Base-by-base conservation (phyloP, 1,140 invertebrate species). In the Drosophila triauraria region DNA sequence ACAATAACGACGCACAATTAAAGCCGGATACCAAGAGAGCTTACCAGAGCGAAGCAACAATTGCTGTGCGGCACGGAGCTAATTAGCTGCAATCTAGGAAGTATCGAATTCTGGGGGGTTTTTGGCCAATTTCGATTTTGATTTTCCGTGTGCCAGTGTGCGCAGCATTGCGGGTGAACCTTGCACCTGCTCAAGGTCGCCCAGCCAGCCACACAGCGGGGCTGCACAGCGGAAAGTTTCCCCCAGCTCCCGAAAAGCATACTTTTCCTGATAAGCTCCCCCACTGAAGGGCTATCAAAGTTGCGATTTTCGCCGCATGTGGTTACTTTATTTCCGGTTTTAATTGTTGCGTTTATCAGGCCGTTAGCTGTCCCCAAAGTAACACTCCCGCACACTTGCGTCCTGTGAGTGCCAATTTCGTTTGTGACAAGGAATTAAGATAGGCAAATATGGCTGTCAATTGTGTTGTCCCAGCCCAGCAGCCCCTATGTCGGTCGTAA, bases 341-440 rank as follows among this genome's bases (percentile, higher is more conserved):
- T 78, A 88, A 88, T 85, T 80, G 84, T 75, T 63, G 65, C 67
- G 17, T 46, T 90, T 88, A 90, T 90, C 85, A 74, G 59, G 7
- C 57, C 65, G 61, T 80, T 85, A 63, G 82, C 82, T 82, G 67
- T 88, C 78, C 82, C 78, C 71, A 65, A 59, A 60, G 75, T 70
- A 71, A 71, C 47, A 64, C 65, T 60, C 42, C 48, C 23, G 30
- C 67, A 68, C 59, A 61, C 46, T 44, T 40, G 53, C 61, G 27
- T 38, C 67, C 64, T 70, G 57, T 50, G 65, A 76, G 81, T 90
- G 85, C 78, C 85, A 90, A 88, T 88, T 85, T 76, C 32, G 76
- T 58, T 68, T 88, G 65, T 88, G 85, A 88, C 85, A 90, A 46
- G 78, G 88, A 85, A 88, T 88, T 88, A 88, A 88, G 85, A 88